Evolutionary conservation across 2,888 invertebrate species (phyloP).

Genomic region (Luperina nickerlii): DNA sequence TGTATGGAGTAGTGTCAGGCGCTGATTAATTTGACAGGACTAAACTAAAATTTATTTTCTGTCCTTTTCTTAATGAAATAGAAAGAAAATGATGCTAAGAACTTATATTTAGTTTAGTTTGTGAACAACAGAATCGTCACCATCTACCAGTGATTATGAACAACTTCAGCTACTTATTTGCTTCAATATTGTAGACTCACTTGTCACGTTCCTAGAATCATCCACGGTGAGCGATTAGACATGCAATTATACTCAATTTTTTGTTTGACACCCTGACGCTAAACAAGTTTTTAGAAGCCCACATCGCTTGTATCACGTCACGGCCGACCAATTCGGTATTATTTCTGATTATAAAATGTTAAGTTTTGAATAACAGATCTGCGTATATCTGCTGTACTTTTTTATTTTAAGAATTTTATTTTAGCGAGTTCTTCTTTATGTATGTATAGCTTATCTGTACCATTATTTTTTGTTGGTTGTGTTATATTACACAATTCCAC

Average conservation of each 20-base stretch:
- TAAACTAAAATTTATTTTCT: too few relatives aligned
- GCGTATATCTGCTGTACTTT: slow-evolving; percentile 22
- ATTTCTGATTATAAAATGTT: slow-evolving; percentile 47
- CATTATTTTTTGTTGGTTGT: slow-evolving; percentile 4
- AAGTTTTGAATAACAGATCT: slow-evolving; percentile 35
- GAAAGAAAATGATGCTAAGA: too few relatives aligned
- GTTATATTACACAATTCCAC: slow-evolving; percentile 5
- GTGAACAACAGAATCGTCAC: too few relatives aligned
- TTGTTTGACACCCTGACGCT: slow-evolving; percentile 63
- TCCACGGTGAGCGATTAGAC: slow-evolving; percentile 65
- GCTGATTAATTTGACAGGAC: too few relatives aligned
- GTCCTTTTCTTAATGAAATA: too few relatives aligned
- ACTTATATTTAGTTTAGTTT: too few relatives aligned
- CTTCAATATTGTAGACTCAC: slow-evolving; percentile 23
- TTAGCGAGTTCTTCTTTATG: slow-evolving; percentile 2
- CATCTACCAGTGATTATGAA: neutral
- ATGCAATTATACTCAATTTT: slow-evolving; percentile 71
- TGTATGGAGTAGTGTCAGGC: too few relatives aligned
- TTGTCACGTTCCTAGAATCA: slow-evolving; percentile 57
- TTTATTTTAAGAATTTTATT: slow-evolving; percentile 16
- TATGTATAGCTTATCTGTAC: neutral
- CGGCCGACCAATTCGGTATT: slow-evolving; percentile 53
- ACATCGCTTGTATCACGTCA: slow-evolving; percentile 58
- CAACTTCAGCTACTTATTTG: slow-evolving; percentile 1
- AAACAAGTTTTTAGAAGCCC: slow-evolving; percentile 69